Percentiles rank a stretch among this genome's conserved stretches.
phyloP scores from a whole-genome alignment of 2,888 invertebrate genomes.

The Cephus pulcher region DNA sequence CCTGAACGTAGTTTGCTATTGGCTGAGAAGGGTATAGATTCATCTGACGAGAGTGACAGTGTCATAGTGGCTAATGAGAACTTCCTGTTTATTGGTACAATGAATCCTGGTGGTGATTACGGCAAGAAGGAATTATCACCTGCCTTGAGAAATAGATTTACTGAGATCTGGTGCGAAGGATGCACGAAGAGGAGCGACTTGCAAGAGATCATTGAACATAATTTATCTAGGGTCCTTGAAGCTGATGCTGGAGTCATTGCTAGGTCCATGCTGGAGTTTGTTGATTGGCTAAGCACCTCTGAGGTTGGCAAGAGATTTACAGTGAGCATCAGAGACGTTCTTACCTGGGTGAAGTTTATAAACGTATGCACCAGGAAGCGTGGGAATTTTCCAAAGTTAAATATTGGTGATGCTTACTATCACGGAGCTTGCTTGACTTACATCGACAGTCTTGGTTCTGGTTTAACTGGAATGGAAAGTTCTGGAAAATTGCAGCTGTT shows the following conservation, averaged over 20 bases:
- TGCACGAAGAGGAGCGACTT: constrained; percentile 81
- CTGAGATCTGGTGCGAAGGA: constrained; percentile 97
- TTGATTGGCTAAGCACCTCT: constrained; percentile 79
- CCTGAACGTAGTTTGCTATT: constrained; percentile 91
- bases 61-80: constrained; percentile 76
- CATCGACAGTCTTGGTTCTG: constrained; percentile 90
- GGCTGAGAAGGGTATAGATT: constrained; percentile 86
- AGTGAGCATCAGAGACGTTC: constrained; percentile 90
- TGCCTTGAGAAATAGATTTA: constrained; percentile 95
- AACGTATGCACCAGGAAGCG: constrained; percentile 70
- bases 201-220: constrained; percentile 83
- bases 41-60: constrained; percentile 64
- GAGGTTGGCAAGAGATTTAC: constrained; percentile 83
- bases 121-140: constrained; percentile 99
- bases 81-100: constrained; percentile 94
- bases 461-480: constrained; percentile 79
- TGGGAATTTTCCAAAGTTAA: constrained; percentile 59
- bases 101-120: constrained; percentile 99
- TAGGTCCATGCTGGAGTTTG: constrained; percentile 80
- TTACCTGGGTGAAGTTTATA: constrained; percentile 93
- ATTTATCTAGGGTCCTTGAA: constrained; percentile 72
- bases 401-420: constrained; percentile 77
- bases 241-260: constrained; percentile 74
- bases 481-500: constrained; percentile 58
- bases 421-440: constrained; percentile 94